These are phyloP conservation scores for Anarhynchus alexandrinus DNA, from an alignment of 2,113 vertebrate species.

Conservation along the genomic window DNA sequence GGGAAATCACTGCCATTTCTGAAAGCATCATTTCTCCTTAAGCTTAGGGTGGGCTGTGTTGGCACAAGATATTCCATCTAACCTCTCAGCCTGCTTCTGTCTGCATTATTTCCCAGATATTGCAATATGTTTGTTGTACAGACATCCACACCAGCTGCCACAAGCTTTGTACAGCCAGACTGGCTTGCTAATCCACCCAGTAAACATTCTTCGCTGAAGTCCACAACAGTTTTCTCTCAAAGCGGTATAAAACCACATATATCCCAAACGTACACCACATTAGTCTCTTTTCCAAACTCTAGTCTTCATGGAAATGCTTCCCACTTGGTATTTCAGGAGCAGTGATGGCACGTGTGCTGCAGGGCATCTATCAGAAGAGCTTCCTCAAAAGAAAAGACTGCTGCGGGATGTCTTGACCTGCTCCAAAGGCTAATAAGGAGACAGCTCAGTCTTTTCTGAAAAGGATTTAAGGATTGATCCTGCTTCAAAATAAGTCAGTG, in stretches of 20 bases:
- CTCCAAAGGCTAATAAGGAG: neutral
- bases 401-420: neutral
- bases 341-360: neutral
- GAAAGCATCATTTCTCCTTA: neutral
- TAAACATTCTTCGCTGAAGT: neutral
- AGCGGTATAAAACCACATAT: neutral
- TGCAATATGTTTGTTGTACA: neutral
- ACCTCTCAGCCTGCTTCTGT: neutral
- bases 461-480: neutral
- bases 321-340: neutral
- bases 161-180: neutral
- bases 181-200: neutral
- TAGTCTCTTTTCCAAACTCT: neutral
- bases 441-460: neutral
- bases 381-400: neutral
- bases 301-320: neutral
- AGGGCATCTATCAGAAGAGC: neutral
- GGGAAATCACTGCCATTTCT: neutral
- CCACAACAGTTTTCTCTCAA: neutral
- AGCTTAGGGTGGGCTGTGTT: neutral
- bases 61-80: neutral
- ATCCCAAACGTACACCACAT: accelerated
- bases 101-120: neutral
- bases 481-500: neutral
- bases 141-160: neutral